Conservation (phyloP, 2,797 vertebrate species). For the Megaceryle alcyon region DNA sequence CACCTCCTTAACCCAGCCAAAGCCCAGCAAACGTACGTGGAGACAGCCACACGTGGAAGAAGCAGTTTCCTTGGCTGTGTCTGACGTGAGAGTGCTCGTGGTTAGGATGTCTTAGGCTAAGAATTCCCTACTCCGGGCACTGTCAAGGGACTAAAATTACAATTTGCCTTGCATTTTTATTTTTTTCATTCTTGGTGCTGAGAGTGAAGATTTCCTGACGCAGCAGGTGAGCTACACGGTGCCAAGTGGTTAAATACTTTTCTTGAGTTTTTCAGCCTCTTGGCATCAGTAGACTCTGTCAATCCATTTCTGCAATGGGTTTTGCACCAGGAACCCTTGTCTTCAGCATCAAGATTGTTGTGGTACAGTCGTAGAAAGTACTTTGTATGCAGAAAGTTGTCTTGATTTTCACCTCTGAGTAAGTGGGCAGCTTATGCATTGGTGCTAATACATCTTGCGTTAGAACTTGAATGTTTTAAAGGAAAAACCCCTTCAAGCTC, state of each 20-base stretch:
- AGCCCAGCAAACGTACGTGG: background rate
- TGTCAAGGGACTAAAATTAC: background rate
- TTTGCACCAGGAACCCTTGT: background rate
- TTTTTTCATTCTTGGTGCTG: background rate
- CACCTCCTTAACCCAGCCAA: background rate
- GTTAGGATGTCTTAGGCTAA: background rate
- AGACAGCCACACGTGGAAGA: background rate
- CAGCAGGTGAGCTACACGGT: background rate
- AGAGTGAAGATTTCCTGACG: background rate
- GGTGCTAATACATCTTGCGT: rapidly evolving
- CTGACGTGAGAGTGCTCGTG: background rate
- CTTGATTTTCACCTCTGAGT: background rate
- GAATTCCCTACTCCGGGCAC: background rate
- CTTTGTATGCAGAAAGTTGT: background rate
- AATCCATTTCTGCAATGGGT: background rate
- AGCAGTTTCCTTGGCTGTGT: background rate
- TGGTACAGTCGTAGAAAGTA: background rate
- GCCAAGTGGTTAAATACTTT: background rate
- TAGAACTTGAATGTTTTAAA: background rate
- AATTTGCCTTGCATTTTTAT: background rate
- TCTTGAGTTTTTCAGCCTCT: background rate
- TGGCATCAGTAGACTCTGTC: background rate
- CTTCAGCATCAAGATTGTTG: background rate
- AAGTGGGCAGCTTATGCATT: background rate
- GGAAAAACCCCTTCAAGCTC: background rate